phyloP scores from a whole-genome alignment of 2,797 vertebrate genomes.

The Dermochelys coriacea region DNA sequence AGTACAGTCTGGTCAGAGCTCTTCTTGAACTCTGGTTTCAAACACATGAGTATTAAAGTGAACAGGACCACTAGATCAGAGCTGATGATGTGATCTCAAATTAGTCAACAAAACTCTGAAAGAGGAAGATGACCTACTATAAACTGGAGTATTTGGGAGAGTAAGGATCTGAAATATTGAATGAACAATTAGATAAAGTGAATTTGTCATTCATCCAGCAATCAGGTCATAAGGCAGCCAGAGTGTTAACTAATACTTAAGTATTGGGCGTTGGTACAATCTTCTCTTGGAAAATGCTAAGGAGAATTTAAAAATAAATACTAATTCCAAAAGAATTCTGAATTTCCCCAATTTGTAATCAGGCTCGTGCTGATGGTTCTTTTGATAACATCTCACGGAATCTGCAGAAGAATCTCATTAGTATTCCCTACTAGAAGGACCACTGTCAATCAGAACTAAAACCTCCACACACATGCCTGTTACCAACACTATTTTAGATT shows the following conservation, averaged over 20 bases:
- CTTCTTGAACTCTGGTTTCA: neutral
- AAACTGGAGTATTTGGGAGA: neutral
- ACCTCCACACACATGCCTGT: neutral
- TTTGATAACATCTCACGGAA: neutral
- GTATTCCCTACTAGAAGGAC: accelerated
- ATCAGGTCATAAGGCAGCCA: neutral
- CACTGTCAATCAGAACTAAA: neutral
- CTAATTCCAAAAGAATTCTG: accelerated
- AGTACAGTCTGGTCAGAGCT: neutral
- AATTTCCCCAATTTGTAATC: neutral
- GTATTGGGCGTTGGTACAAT: neutral
- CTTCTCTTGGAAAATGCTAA: accelerated
- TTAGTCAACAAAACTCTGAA: neutral
- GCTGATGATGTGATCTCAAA: neutral
- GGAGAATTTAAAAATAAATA: accelerated
- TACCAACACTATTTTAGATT: neutral
- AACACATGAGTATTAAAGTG: neutral
- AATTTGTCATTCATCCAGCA: neutral
- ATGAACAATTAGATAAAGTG: neutral
- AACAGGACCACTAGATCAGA: neutral
- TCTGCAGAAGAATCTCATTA: accelerated
- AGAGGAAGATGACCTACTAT: neutral
- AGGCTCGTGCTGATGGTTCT: neutral
- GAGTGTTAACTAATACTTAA: neutral
- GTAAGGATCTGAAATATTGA: neutral